Conservation (phyloP, 1,140 invertebrate species). For the Calephelis nemesis region DNA sequence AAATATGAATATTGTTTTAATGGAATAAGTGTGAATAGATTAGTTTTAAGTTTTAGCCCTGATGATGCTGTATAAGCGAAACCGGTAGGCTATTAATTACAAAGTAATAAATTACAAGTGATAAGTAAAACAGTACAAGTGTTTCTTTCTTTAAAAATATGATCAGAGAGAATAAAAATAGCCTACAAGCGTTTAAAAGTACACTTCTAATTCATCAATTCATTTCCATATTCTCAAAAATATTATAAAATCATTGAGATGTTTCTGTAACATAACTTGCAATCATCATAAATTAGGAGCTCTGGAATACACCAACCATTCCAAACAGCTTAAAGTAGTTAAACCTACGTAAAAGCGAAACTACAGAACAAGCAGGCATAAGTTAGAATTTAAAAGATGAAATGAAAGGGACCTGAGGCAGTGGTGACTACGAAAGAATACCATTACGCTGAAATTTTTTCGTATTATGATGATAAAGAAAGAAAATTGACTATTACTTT, state of each 20-base stretch:
- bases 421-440: conserved; percentile 31
- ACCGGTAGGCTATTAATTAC: too few species aligned
- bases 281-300: conserved; percentile 28
- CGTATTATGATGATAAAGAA: conserved; percentile 20
- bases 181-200: conserved; percentile 36
- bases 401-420: conserved; percentile 19
- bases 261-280: too few species aligned
- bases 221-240: conserved; percentile 26
- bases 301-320: conserved; percentile 28
- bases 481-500: conserved; percentile 29
- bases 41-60: too few species aligned
- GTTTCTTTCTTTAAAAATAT: too few species aligned
- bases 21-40: too few species aligned
- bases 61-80: too few species aligned
- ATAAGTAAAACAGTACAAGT: too few species aligned
- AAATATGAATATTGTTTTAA: too few species aligned
- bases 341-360: conserved; percentile 23
- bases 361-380: neutral
- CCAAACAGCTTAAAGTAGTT: conserved; percentile 27
- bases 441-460: conserved; percentile 28
- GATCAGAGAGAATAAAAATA: neutral
- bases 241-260: conserved; percentile 17
- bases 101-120: too few species aligned
- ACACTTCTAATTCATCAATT: conserved; percentile 30
- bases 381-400: neutral